A percentile compares a stretch with the other conserved stretches of the same genome.
These are phyloP conservation scores for Sturnira hondurensis DNA, from an alignment of 2,113 vertebrate genomes.

Conservation along the genomic window DNA sequence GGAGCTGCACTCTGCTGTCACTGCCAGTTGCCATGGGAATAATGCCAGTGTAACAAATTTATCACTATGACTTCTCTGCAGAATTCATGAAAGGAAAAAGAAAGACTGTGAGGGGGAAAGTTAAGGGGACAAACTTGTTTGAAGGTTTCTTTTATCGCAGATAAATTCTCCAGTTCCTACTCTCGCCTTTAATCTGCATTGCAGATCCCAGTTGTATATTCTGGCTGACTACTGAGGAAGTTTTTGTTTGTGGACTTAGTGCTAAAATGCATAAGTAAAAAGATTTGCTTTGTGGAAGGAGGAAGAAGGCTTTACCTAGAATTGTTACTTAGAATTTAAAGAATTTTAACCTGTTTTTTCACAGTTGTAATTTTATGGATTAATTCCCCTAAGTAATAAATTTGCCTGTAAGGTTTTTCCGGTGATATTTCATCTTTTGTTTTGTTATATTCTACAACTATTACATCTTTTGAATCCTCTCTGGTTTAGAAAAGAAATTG, in stretches of 20 bases:
- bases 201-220: background rate
- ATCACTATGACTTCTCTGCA: conserved; percentile 50
- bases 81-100: conserved; percentile 35
- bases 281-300: background rate
- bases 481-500: background rate
- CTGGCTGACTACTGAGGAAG: background rate
- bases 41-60: conserved; percentile 42
- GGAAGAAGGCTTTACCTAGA: background rate
- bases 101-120: background rate
- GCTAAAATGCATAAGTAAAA: background rate
- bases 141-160: conserved; percentile 23
- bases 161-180: background rate
- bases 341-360: conserved; percentile 7
- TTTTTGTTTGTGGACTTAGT: conserved; percentile 6
- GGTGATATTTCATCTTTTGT: background rate
- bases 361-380: background rate
- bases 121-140: background rate
- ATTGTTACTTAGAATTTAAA: conserved; percentile 3
- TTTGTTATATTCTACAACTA: background rate
- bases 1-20: conserved; percentile 39
- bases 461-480: background rate
- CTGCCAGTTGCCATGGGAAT: conserved; percentile 66
- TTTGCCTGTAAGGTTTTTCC: background rate
- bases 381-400: background rate
- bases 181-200: conserved; percentile 25